phyloP scores from a whole-genome alignment of 2,888 invertebrate species.

The Trachelus tabidus region DNA sequence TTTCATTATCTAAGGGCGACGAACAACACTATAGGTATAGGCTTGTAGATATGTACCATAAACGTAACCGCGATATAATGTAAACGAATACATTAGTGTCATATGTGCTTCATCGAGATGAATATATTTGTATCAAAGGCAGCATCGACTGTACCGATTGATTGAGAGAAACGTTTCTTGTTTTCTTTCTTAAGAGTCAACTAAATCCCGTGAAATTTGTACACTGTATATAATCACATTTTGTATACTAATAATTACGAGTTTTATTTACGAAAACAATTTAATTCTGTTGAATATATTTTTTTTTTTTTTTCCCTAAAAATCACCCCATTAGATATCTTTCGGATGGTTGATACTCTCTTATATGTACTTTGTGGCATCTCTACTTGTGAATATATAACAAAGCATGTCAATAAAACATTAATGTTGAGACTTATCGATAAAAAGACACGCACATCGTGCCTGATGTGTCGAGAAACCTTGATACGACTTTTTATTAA shows the following conservation, averaged over 20 bases:
- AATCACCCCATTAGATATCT: background rate
- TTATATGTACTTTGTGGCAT: background rate
- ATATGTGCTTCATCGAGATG: background rate
- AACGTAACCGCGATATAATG: conserved; percentile 31
- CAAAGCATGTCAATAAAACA: background rate
- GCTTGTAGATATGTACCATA: conserved; percentile 55
- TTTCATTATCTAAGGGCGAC: conserved; percentile 15
- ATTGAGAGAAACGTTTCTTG: background rate
- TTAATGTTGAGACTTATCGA: background rate
- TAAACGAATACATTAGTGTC: background rate
- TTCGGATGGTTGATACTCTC: background rate
- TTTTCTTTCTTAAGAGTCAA: background rate
- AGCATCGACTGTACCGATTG: background rate
- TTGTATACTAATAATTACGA: background rate
- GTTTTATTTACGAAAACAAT: background rate
- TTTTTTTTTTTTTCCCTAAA: background rate
- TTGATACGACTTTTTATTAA: background rate
- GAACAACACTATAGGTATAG: conserved; percentile 27
- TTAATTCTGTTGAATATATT: background rate
- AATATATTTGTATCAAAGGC: background rate
- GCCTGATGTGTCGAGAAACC: background rate
- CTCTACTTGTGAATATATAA: background rate
- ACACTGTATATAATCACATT: background rate
- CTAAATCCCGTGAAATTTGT: background rate
- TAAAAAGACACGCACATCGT: background rate